Evolutionary conservation across 2,888 invertebrate species (phyloP).

Genomic region (Andrena camellia): DNA sequence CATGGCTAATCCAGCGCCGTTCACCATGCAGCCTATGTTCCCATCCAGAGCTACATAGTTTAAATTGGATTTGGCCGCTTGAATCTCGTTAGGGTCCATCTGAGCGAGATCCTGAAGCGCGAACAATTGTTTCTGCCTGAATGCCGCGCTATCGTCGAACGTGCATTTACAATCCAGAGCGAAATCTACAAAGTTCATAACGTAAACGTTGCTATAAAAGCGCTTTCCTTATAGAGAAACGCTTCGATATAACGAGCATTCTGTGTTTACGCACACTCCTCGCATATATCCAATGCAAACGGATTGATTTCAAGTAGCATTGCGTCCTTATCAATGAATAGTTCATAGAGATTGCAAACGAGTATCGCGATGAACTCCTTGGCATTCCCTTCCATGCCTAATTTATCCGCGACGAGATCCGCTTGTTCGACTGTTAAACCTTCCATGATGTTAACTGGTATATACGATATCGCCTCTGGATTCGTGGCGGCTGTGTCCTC

Average conservation of each 20-base stretch:
- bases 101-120: conserved; percentile 86
- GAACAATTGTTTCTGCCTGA: conserved; percentile 87
- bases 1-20: conserved; percentile 89
- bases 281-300: conserved; percentile 86
- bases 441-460: conserved; percentile 92
- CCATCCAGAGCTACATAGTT: conserved; percentile 88
- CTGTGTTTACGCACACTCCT: conserved; percentile 62
- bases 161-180: conserved; percentile 88
- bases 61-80: conserved; percentile 86
- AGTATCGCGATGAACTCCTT: conserved; percentile 57
- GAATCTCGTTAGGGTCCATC: conserved; percentile 86
- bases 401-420: conserved; percentile 87
- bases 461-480: conserved; percentile 95
- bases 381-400: conserved; percentile 59
- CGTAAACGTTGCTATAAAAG: no score
- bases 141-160: conserved; percentile 88
- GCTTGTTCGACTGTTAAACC: conserved; percentile 92
- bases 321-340: conserved; percentile 87
- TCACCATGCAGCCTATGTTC: conserved; percentile 87
- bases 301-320: conserved; percentile 88
- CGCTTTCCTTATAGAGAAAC: no score
- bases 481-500: conserved; percentile 96
- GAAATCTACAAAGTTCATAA: conserved; percentile 82
- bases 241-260: background rate
- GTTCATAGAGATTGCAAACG: conserved; percentile 85